A percentile compares a stretch with the other conserved stretches of the same genome.
phyloP scores from a whole-genome alignment of 2,113 vertebrate genomes.

The Oenanthe oenanthe region DNA sequence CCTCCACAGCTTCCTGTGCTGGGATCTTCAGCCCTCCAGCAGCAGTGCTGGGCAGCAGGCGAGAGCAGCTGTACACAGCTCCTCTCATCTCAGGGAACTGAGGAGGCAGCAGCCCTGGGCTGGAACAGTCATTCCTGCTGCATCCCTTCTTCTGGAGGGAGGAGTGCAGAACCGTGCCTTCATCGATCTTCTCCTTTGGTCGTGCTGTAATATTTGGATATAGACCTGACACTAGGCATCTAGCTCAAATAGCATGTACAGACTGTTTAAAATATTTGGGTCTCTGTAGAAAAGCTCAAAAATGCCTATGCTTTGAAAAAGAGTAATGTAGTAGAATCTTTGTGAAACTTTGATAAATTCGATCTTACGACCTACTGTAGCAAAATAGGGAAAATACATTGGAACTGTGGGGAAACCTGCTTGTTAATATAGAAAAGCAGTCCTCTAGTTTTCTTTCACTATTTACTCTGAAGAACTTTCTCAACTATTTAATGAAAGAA shows the following conservation, averaged over 20 bases:
- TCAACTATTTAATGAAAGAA: background rate
- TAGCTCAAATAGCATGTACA: background rate
- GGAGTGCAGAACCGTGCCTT: background rate
- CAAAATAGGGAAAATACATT: background rate
- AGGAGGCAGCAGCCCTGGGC: background rate
- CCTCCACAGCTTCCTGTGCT: background rate
- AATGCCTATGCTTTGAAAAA: background rate
- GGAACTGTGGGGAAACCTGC: background rate
- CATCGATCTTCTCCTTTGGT: rapidly evolving
- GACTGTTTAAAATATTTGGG: background rate
- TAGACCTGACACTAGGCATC: background rate
- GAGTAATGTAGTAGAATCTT: background rate
- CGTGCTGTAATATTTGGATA: background rate
- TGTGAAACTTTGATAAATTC: background rate
- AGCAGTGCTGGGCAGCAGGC: background rate
- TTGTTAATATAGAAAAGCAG: background rate
- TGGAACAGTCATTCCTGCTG: background rate
- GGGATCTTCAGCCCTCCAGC: background rate
- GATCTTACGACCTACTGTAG: background rate
- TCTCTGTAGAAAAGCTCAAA: background rate
- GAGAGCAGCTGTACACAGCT: background rate
- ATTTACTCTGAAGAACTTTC: background rate
- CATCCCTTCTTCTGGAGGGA: background rate
- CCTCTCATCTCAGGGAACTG: rapidly evolving
- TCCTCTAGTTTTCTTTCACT: background rate